Conservation (phyloP, 2,113 vertebrate genomes). For the Chloropsis cyanopogon region DNA sequence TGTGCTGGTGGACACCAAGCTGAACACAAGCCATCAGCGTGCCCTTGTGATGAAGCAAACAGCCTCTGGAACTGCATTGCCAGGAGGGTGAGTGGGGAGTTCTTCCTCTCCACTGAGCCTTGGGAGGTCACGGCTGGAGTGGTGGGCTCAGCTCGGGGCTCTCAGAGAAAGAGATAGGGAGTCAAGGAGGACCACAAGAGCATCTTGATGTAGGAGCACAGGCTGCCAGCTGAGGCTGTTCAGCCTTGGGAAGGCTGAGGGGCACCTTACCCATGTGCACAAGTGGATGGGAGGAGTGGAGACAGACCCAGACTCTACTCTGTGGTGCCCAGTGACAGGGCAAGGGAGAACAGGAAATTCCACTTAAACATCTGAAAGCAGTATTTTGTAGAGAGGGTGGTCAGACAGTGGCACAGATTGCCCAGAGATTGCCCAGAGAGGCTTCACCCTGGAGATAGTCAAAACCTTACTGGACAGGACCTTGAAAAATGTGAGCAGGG, state of each 20-base stretch:
- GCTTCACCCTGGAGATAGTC: not conserved
- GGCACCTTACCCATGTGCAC: fast-evolving
- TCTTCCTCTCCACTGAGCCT: not conserved
- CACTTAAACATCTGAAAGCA: not conserved
- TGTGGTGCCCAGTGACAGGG: not conserved
- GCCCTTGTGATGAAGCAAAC: not conserved
- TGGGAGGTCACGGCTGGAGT: not conserved
- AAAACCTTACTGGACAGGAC: not conserved
- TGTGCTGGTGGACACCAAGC: too few species aligned
- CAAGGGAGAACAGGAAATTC: not conserved
- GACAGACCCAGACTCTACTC: not conserved
- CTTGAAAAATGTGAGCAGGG: not conserved
- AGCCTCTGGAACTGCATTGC: not conserved
- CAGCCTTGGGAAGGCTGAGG: not conserved
- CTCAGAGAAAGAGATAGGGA: not conserved
- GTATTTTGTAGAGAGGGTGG: not conserved
- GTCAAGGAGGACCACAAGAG: not conserved
- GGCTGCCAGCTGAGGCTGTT: not conserved
- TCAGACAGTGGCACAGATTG: not conserved
- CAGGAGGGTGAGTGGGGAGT: not conserved
- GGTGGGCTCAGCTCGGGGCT: not conserved
- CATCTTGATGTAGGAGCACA: fast-evolving
- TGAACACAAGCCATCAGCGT: not conserved
- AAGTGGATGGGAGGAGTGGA: not conserved
- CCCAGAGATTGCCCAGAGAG: not conserved